These are phyloP conservation scores for Columbina picui DNA, from an alignment of 2,113 vertebrate species.

Conservation along the genomic window DNA sequence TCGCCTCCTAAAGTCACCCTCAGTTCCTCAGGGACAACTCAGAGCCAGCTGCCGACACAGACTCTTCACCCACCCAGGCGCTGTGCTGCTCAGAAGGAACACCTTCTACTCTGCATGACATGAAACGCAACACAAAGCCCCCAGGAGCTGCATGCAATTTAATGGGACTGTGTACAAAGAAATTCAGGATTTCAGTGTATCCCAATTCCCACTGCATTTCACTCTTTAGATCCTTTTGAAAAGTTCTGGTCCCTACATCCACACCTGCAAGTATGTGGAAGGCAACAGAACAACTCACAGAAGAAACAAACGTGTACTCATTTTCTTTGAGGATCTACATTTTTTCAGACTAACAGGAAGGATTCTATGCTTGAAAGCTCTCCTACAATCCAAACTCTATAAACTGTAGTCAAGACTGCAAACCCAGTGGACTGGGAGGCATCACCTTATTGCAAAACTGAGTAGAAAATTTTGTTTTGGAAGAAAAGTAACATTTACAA, in stretches of 20 bases:
- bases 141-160: background rate
- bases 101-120: background rate
- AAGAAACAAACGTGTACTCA: background rate
- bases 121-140: background rate
- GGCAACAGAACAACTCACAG: background rate
- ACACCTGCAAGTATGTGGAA: rapidly evolving
- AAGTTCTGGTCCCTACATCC: background rate
- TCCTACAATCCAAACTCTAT: background rate
- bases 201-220: background rate
- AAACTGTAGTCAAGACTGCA: background rate
- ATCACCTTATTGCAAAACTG: background rate
- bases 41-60: background rate
- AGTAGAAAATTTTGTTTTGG: background rate
- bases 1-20: background rate
- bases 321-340: background rate
- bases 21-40: too few relatives aligned
- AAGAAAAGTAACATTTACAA: background rate
- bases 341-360: background rate
- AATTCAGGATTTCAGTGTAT: background rate
- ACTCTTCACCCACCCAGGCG: background rate
- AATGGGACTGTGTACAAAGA: background rate
- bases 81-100: background rate
- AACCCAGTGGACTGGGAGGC: background rate
- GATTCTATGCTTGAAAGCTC: background rate
- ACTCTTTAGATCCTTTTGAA: background rate